Evolutionary conservation across 2,888 invertebrate species (phyloP), one percentile per base, ranked within the genome.

Genomic region (Panzeria rudis): DNA sequence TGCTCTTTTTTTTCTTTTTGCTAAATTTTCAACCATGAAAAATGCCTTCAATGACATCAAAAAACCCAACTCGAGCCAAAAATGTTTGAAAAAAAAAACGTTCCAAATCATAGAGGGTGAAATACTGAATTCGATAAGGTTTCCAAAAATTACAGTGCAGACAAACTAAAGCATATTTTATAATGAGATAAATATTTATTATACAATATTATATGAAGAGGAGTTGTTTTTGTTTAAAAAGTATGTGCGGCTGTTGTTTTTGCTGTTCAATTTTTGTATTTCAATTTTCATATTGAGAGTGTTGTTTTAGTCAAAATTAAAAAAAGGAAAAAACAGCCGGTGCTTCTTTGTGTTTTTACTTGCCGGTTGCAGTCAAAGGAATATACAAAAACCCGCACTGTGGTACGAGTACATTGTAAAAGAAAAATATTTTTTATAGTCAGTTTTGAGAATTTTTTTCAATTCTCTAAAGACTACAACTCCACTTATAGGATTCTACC

Each of bases 131-230:
- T 64, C 29, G 54, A 72, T 80, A 56, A 44, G 79, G 64, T 54
- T 72, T 72, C 32, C 62, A 64, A 52, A 78, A 61, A 2, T 54
- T 23, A 20, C 11, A 41, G 25, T 23, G 54, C 32, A 25, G 54
- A 35, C 29, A n/a, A 62, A 62, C 68, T 73, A 68, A 17, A 72
- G 25, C 59, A 68, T 52, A 41, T 69, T 78, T 73, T 52, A 52
- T 68, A 72, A 59, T 54, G 29, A 62, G 79, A 69, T 79, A 54
- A 73, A 73, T 41, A 59, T 47, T 64, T 83, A 69, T 78, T 73
- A 75, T 71, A 61, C 61, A 59, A 62, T 56, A 32, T 62, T n/a
- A n/a, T 47, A 35, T 59, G 59, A 59, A 59, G 56, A 32, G 44
- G 44, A 72, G 44, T 73, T 15, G 20, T 20, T 29, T n/a, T 20